phyloP scores from a whole-genome alignment of 2,113 vertebrate species.

The Rattus norvegicus region DNA sequence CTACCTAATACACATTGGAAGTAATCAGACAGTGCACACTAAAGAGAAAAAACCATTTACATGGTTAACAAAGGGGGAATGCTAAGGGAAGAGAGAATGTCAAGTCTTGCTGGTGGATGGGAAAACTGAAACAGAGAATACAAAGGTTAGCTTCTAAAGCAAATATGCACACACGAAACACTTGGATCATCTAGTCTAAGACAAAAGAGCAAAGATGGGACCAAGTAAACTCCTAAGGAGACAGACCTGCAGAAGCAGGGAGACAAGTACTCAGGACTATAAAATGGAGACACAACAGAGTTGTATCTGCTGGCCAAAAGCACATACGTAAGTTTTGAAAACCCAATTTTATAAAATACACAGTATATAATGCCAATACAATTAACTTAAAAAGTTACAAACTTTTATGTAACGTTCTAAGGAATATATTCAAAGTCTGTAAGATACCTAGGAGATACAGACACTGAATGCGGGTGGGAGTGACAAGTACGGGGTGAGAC shows the following conservation, averaged over 20 bases:
- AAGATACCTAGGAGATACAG: conserved; percentile 9
- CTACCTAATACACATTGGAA: not conserved
- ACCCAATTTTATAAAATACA: conserved; percentile 14
- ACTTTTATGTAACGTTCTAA: conserved; percentile 5
- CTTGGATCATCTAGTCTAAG: not conserved
- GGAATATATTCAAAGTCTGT: not conserved
- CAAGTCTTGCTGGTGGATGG: not conserved
- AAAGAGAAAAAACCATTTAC: conserved; percentile 1
- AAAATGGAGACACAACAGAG: not conserved
- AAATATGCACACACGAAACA: not conserved
- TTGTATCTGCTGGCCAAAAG: not conserved
- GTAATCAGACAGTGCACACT: not conserved
- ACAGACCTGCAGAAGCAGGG: not conserved
- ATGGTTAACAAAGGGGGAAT: conserved; percentile 22
- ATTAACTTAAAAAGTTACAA: not conserved
- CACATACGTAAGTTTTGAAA: not conserved
- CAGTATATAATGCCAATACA: conserved; percentile 27
- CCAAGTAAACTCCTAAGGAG: not conserved
- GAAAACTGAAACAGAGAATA: not conserved
- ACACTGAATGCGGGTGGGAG: conserved; percentile 6
- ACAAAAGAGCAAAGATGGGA: not conserved
- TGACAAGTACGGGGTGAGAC: not conserved
- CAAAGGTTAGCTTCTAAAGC: not conserved
- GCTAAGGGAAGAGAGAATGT: not conserved
- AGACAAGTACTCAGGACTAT: not conserved